Percentiles rank a stretch among this genome's conserved stretches.
Conservation (phyloP, 2,888 invertebrate species). For the Panzeria rudis region DNA sequence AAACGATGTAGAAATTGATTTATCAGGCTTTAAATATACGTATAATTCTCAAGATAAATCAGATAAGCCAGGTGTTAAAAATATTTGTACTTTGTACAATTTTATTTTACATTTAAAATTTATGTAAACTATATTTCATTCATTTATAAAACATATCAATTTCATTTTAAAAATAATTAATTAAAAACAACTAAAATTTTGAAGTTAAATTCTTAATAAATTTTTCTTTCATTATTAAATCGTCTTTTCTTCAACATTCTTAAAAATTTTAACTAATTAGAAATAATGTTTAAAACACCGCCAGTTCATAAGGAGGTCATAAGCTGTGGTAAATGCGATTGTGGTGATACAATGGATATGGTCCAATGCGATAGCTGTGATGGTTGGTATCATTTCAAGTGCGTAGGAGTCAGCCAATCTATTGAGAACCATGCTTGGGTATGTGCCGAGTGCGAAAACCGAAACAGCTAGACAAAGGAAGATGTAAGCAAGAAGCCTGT, state of each 20-base stretch:
- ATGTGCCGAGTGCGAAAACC: background rate
- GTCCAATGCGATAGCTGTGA: slow-evolving; percentile 4
- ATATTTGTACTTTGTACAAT: too few relatives aligned
- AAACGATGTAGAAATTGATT: too few relatives aligned
- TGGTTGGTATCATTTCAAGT: background rate
- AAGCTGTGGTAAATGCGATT: slow-evolving; percentile 10
- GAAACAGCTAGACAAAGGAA: background rate
- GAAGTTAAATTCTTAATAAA: background rate
- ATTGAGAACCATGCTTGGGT: background rate
- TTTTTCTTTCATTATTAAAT: background rate
- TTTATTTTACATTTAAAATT: too few relatives aligned
- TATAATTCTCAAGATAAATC: too few relatives aligned
- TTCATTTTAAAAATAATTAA: too few relatives aligned
- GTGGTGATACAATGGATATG: slow-evolving; percentile 3
- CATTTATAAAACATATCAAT: too few relatives aligned
- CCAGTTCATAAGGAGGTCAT: background rate
- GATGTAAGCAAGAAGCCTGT: background rate
- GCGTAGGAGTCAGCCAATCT: slow-evolving; percentile 3
- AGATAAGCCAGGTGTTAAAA: too few relatives aligned
- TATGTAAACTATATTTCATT: too few relatives aligned
- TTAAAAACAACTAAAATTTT: background rate
- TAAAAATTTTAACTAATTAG: background rate
- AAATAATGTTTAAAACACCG: slow-evolving; percentile 6
- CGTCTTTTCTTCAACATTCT: background rate
- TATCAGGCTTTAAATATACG: too few relatives aligned